Percentiles rank a stretch among this genome's conserved stretches.
phyloP scores from a whole-genome alignment of 1,140 invertebrate species.

The Eufriesea mexicana region DNA sequence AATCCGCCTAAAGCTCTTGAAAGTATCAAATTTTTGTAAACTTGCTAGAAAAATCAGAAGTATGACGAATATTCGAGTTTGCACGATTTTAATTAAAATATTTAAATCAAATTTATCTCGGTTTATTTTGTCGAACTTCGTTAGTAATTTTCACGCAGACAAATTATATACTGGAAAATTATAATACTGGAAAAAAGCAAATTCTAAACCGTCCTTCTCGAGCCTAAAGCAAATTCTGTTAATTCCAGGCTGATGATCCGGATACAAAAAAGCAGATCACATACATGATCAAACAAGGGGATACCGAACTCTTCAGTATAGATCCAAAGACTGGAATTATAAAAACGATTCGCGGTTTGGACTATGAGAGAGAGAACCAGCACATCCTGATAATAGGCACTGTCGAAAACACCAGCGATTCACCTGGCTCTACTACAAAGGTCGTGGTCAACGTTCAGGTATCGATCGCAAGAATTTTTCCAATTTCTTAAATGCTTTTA shows the following conservation, averaged over 20 bases:
- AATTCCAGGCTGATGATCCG: slow-evolving; percentile 87
- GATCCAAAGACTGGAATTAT: slow-evolving; percentile 90
- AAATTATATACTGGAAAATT: slow-evolving; percentile 3
- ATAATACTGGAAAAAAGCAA: slow-evolving; percentile 20
- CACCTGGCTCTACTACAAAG: slow-evolving; percentile 88
- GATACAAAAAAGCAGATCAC: slow-evolving; percentile 91
- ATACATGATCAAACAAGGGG: slow-evolving; percentile 91
- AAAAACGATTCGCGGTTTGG: slow-evolving; percentile 88
- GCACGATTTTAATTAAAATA: too few species aligned
- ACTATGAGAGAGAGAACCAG: slow-evolving; percentile 89
- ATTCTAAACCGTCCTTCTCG: slow-evolving; percentile 30
- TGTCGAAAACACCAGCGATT: slow-evolving; percentile 88
- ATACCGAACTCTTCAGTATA: slow-evolving; percentile 91
- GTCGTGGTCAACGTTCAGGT: slow-evolving; percentile 90
- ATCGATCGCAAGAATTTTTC: slow-evolving; percentile 60
- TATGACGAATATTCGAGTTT: too few species aligned
- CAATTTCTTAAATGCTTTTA: neutral
- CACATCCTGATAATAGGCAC: slow-evolving; percentile 91
- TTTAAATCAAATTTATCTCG: too few species aligned
- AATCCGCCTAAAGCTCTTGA: too few species aligned
- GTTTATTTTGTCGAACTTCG: too few species aligned
- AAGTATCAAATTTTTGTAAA: too few species aligned
- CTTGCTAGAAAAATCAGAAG: too few species aligned
- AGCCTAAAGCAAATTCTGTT: slow-evolving; percentile 53
- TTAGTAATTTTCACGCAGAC: neutral